Evolutionary conservation across 2,888 invertebrate species (phyloP).

Genomic region (Dynastes grantii): DNA sequence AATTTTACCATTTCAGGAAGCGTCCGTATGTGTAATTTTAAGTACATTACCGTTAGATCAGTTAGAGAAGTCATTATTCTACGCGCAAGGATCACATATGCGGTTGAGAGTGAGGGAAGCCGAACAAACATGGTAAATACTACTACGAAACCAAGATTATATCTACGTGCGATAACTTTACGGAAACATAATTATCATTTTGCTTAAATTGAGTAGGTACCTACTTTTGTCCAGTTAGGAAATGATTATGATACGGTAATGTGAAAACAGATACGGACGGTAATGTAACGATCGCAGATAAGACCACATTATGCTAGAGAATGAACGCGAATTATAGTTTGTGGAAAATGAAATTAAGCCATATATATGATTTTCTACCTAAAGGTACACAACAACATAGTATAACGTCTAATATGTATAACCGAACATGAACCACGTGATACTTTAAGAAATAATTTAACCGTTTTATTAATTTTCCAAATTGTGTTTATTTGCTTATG

Average conservation of each 20-base stretch:
- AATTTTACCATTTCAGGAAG: neutral
- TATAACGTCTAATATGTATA: constrained; percentile 22
- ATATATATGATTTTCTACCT: neutral
- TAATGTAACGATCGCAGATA: constrained; percentile 16
- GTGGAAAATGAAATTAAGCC: constrained; percentile 25
- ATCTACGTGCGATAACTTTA: constrained; percentile 18
- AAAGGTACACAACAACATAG: neutral
- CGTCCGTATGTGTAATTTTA: constrained; percentile 1
- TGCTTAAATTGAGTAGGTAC: constrained; percentile 17
- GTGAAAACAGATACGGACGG: constrained; percentile 4
- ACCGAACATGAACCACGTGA: constrained; percentile 1
- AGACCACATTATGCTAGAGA: neutral
- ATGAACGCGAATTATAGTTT: constrained; percentile 8
- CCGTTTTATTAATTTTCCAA: constrained; percentile 24
- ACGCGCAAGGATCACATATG: neutral
- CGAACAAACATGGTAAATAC: constrained; percentile 11
- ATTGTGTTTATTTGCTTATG: neutral
- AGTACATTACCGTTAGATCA: constrained; percentile 6
- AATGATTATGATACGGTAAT: constrained; percentile 29
- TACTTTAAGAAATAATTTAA: constrained; percentile 17
- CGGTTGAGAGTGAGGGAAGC: neutral
- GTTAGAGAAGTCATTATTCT: neutral
- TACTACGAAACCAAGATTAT: constrained; percentile 7
- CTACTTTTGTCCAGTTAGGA: constrained; percentile 16
- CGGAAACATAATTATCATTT: constrained; percentile 33